phyloP scores from a whole-genome alignment of 2,113 vertebrate genomes.

The Todiramphus saurophagus region DNA sequence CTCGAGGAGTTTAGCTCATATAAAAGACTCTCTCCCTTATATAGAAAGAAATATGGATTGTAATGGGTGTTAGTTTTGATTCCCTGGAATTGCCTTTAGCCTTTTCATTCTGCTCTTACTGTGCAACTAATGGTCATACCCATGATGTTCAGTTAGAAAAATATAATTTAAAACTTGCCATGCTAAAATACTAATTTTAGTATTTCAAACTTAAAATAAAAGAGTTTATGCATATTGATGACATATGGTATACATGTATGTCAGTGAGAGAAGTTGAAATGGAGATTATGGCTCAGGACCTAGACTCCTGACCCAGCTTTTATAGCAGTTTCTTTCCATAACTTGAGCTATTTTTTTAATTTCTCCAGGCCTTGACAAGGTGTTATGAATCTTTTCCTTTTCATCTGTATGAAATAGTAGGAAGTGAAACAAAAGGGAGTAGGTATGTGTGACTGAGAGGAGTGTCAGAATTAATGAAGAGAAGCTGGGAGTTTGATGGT shows the following conservation, averaged over 20 bases:
- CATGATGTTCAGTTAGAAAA: conserved; percentile 3
- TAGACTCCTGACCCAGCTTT: not conserved
- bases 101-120: conserved; percentile 41
- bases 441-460: not conserved
- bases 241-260: not conserved
- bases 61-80: conserved; percentile 15
- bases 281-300: not conserved
- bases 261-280: not conserved
- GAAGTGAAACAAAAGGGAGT: not conserved
- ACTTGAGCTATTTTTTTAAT: not conserved
- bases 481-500: not conserved
- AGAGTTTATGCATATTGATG: not conserved
- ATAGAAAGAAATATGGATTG: not conserved
- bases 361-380: not conserved
- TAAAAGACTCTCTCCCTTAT: not conserved
- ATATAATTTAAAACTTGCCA: not conserved
- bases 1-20: conserved; percentile 18
- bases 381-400: not conserved
- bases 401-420: not conserved
- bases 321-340: not conserved
- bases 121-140: conserved; percentile 21
- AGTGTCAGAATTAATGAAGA: not conserved
- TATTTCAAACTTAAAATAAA: not conserved
- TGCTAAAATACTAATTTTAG: not conserved
- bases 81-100: conserved; percentile 20